phyloP scores from a whole-genome alignment of 2,797 vertebrate species.

The Podargus strigoides region DNA sequence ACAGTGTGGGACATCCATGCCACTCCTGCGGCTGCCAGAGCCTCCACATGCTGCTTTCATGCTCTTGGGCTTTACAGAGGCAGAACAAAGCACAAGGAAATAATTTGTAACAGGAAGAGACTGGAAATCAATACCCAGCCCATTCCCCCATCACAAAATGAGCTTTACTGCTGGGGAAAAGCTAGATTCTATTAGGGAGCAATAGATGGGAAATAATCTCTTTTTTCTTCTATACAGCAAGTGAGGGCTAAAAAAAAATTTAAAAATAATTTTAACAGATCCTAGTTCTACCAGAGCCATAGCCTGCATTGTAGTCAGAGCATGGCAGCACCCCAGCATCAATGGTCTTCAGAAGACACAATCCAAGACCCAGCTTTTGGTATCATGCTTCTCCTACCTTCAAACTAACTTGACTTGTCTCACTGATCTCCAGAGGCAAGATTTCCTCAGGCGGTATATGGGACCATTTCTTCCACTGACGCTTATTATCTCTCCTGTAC shows the following conservation, averaged over 20 bases:
- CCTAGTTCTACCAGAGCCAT: background rate
- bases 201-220: background rate
- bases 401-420: constrained; percentile 82
- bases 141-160: background rate
- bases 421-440: constrained; percentile 83
- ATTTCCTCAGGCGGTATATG: constrained; percentile 87
- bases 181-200: background rate
- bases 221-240: background rate
- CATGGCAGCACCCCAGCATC: background rate
- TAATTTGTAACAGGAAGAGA: background rate
- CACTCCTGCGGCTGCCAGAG: background rate
- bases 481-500: constrained; percentile 82
- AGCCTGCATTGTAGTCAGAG: background rate
- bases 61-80: background rate
- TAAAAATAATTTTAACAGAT: background rate
- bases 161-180: background rate
- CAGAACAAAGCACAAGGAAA: background rate
- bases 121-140: background rate
- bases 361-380: background rate
- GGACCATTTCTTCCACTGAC: constrained; percentile 88
- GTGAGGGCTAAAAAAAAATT: background rate
- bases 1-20: background rate
- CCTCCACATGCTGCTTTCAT: background rate
- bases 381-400: constrained; percentile 75
- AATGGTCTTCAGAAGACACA: background rate